These are phyloP conservation scores for Stenodera caucasica DNA, from an alignment of 2,888 invertebrate species.

Conservation along the genomic window DNA sequence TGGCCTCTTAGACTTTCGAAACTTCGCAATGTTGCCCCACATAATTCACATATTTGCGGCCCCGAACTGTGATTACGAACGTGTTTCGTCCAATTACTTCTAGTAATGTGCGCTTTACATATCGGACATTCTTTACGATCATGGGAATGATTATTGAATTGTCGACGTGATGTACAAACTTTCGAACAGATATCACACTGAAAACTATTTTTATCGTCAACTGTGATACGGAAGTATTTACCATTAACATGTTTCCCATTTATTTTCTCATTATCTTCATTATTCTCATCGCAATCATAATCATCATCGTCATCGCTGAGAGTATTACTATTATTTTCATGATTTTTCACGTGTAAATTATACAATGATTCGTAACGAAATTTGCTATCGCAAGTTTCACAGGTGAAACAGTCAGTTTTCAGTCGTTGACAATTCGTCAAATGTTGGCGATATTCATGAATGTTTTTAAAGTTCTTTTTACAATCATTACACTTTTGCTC, in stretches of 20 bases:
- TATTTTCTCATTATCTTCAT: not conserved
- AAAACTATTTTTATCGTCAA: not conserved
- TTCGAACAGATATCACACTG: not conserved
- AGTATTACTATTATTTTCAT: not conserved
- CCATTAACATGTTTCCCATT: constrained; percentile 10
- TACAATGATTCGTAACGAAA: constrained; percentile 18
- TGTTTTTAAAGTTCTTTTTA: constrained; percentile 6
- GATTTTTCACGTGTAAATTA: constrained; percentile 10
- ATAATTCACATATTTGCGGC: constrained; percentile 45
- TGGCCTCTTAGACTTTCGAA: constrained; percentile 8
- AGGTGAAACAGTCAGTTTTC: not conserved
- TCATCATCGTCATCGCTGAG: not conserved
- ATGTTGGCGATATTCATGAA: constrained; percentile 7
- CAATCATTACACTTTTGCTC: constrained; percentile 16
- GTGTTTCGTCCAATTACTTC: constrained; percentile 43
- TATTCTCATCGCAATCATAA: not conserved
- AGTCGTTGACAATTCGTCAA: not conserved
- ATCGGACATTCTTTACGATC: constrained; percentile 42
- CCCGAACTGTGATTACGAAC: constrained; percentile 39
- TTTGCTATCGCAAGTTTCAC: constrained; percentile 6
- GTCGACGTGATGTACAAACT: constrained; percentile 8
- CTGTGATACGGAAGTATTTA: constrained; percentile 14
- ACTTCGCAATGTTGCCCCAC: constrained; percentile 36
- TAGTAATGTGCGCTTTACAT: constrained; percentile 40
- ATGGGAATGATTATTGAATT: constrained; percentile 36